Conservation (phyloP, 2,113 vertebrate genomes). For the Brachypteracias leptosomus region DNA sequence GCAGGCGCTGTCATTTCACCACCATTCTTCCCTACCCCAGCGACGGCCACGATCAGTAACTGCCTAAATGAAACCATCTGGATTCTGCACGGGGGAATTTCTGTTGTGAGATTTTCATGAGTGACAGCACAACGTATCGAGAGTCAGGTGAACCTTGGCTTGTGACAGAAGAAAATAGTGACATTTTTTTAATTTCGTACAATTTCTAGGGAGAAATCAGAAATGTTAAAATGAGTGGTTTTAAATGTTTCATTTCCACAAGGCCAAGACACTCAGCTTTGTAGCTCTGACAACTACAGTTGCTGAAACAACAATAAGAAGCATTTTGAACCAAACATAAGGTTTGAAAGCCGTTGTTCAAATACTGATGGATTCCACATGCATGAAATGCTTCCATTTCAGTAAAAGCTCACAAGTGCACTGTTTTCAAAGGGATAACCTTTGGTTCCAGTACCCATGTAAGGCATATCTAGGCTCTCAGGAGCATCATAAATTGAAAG, state of each 20-base stretch:
- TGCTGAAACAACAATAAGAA: not conserved
- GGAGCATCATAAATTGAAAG: not conserved
- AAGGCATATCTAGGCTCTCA: not conserved
- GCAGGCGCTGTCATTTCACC: not conserved
- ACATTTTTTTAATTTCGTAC: not conserved
- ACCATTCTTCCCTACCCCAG: not conserved
- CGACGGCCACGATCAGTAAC: accelerated
- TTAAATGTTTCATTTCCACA: not conserved
- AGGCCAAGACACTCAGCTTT: not conserved
- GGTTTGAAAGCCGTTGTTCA: not conserved
- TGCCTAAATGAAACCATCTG: not conserved
- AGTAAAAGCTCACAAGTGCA: not conserved
- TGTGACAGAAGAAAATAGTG: not conserved
- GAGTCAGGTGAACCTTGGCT: not conserved
- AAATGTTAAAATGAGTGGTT: not conserved
- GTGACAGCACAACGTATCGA: accelerated
- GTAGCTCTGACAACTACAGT: not conserved
- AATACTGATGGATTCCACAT: not conserved
- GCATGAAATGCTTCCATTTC: not conserved
- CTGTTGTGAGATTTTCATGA: not conserved
- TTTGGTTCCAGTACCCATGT: not conserved
- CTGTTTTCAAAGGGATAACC: not conserved
- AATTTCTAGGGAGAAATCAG: not conserved
- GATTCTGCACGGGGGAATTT: accelerated
- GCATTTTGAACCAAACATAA: not conserved